Evolutionary conservation across 2,888 invertebrate genomes (phyloP).

Genomic region (Melipona bicolor): DNA sequence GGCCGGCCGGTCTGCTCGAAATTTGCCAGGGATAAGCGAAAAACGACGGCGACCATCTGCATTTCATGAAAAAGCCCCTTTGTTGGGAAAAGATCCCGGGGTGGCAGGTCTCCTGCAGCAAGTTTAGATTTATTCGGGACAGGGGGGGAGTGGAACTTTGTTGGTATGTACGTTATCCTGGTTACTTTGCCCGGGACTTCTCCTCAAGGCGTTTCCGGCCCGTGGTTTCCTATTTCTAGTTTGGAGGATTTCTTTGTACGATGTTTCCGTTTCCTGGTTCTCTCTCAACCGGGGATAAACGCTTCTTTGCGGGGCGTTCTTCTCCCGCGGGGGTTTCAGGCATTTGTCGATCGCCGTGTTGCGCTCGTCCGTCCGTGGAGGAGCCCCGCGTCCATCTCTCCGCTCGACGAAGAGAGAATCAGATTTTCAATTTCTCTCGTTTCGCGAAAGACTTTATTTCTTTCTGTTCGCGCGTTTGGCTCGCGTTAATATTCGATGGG

Average conservation of each 20-base stretch:
- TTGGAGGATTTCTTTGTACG: constrained; percentile 18
- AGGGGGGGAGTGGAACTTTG: not conserved
- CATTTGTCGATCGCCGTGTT: not conserved
- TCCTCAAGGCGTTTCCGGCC: not conserved
- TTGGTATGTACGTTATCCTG: constrained; percentile 8
- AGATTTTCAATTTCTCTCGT: too few species aligned
- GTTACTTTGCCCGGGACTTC: not conserved
- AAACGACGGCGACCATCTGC: constrained; percentile 27
- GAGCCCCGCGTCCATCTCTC: too few species aligned
- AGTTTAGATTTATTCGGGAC: constrained; percentile 36
- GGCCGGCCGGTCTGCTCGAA: not conserved
- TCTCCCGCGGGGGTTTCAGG: not conserved
- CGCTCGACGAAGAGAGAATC: too few species aligned
- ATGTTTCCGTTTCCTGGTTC: not conserved
- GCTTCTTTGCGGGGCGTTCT: not conserved
- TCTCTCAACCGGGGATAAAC: not conserved
- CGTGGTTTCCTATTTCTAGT: not conserved
- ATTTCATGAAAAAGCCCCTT: constrained; percentile 27
- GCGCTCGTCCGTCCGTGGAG: too few species aligned
- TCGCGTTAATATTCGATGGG: too few species aligned
- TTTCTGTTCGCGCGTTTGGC: too few species aligned
- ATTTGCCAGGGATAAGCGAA: constrained; percentile 9
- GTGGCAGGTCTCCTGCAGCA: not conserved
- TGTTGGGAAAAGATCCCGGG: not conserved
- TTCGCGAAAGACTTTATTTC: too few species aligned